Evolutionary conservation across 2,888 invertebrate genomes (phyloP), one percentile per base, ranked within the genome.

Genomic region (Nysson spinosus): DNA sequence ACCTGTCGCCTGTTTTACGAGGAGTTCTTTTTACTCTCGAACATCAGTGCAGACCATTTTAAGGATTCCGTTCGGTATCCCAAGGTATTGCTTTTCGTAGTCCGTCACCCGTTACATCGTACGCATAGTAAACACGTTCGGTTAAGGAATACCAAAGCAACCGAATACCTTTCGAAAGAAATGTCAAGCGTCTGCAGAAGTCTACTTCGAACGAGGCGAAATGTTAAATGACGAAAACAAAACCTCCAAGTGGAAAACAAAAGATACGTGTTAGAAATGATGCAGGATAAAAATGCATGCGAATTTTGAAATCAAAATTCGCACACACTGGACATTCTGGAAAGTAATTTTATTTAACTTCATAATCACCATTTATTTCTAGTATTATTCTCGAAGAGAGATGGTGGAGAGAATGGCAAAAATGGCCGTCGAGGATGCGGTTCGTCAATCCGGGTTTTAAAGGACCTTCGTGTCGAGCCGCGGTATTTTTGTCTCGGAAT

Each of bases 71-170:
- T 57, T 32, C 65, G 60, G 50, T 74, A 69, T 77, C 58, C 57
- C 60, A 28, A 55, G 52, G 72, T 79, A 80, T 76, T 75, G 72
- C 75, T 72, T 80, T 75, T 78, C 75, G 75, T 71, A 71, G 72
- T 73, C 68, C 71, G 77, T 77, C 76, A 75, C 64, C 49, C 49
- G 66, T 57, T 50, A 68, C 72, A 32, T 62, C 44, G 20, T 46
- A 17, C 54, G 77, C 72, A 77, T 77, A 75, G 56, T 56, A 69
- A 77, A 17, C 55, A 40, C 43, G 39, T 52, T 12, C 60, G 61
- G 60, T 61, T 56, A 68, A 52, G 54, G 69, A 72, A 76, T 77
- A 74, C 74, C 42, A 65, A 57, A 72, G 49, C 54, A 63, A 57
- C 20, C 55, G 61, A 14, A 19, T 37, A 43, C 14, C 61, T 28